Conservation (phyloP, 2,888 invertebrate genomes). For the Ochropleura leucogaster region DNA sequence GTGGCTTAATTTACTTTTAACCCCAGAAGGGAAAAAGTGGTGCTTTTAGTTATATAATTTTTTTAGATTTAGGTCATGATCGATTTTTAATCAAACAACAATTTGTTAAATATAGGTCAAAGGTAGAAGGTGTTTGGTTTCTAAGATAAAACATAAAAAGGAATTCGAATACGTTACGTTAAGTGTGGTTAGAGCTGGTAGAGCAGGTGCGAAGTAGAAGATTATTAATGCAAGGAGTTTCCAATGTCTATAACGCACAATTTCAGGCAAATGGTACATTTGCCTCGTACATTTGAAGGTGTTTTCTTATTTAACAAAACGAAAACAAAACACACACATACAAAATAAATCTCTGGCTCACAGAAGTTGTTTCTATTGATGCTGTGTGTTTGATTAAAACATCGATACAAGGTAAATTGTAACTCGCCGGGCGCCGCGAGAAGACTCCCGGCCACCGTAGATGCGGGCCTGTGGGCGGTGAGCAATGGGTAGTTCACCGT, state of each 20-base stretch:
- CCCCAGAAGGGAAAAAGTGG: not conserved
- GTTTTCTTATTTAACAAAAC: not conserved
- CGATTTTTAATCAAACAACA: constrained; percentile 11
- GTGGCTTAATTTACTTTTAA: not conserved
- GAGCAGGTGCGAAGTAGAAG: not conserved
- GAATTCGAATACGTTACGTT: not conserved
- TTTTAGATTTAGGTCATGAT: constrained; percentile 15
- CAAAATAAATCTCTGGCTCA: not conserved
- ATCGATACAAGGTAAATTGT: not conserved
- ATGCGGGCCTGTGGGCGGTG: too few species aligned
- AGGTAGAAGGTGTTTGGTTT: not conserved
- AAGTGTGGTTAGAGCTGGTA: not conserved
- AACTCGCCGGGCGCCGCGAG: too few species aligned
- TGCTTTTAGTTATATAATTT: constrained; percentile 25
- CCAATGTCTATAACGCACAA: too few species aligned
- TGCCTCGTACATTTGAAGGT: not conserved
- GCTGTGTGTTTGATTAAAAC: not conserved
- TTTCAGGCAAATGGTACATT: not conserved
- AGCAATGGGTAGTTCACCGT: too few species aligned
- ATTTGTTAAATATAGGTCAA: constrained; percentile 9
- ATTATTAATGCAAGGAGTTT: not conserved
- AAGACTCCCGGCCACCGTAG: too few species aligned
- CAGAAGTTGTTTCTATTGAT: not conserved
- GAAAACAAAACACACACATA: not conserved
- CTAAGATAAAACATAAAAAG: not conserved